phyloP scores from a whole-genome alignment of 2,888 invertebrate genomes.

The Morpho deidamia region DNA sequence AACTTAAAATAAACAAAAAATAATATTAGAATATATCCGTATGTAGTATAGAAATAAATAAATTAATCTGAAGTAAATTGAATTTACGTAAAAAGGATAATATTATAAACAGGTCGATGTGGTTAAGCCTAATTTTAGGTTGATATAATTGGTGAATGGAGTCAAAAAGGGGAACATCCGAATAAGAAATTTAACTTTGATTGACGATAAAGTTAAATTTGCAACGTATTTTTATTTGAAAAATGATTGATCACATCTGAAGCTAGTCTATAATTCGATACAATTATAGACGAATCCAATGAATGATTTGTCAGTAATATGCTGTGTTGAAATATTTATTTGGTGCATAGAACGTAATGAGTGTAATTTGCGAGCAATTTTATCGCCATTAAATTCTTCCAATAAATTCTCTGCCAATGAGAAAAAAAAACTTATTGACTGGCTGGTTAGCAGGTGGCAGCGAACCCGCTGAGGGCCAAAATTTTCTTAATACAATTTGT shows the following conservation, averaged over 20 bases:
- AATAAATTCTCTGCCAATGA: not conserved
- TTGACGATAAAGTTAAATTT: not conserved
- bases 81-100: no score
- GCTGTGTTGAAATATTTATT: not conserved
- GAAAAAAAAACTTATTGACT: not conserved
- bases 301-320: not conserved
- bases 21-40: no score
- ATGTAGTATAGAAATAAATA: no score
- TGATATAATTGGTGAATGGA: no score
- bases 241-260: not conserved
- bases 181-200: not conserved
- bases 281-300: not conserved
- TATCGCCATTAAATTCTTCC: not conserved
- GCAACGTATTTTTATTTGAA: not conserved
- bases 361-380: slow-evolving; percentile 2
- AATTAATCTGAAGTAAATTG: no score
- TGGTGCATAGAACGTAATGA: not conserved
- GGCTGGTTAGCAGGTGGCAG: no score
- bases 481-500: no score
- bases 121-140: no score
- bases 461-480: no score
- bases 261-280: not conserved
- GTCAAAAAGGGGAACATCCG: not conserved
- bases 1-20: no score
- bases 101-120: no score